Base-by-base conservation (phyloP, 2,797 vertebrate species). In the Neosilurus hyrtlii region DNA sequence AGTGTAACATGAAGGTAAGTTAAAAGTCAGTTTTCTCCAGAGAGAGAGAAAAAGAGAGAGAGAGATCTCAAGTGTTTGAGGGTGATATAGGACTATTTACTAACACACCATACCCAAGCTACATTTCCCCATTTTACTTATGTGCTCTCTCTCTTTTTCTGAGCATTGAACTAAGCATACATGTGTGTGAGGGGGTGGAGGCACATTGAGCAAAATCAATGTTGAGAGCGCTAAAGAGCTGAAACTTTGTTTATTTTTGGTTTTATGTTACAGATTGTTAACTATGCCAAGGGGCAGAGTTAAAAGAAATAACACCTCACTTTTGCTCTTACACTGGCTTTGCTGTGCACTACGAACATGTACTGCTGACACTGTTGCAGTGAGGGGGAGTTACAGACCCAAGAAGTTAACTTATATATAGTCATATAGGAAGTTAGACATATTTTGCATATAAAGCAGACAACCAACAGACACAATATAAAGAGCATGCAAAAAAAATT, bases 251-350 rank as follows among this genome's bases (percentile, higher is more conserved):
- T 62, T 61, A 30, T 0, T 61, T 49, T 2, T 24, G 24, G 37
- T 10, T 16, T 77, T 49, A 49, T 62, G 9, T 26, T 77, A 62
- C 75, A 77, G 57, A 4, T 12, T 77, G 74, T 30, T 77, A 49
- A 62, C 57, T 63, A 22, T 61, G 59, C 37, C 12, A 77, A 76
- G 22, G 57, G 22, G 12, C 57, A 76, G 1, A 57, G 1, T 3
- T 3, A 54, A 52, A 9, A 16, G 9, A 26, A 20, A 22, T 26
- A 6, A 9, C 0, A 20, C 9, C 51, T 20, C 11, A 30, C 26
- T 1, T 59, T 11, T 75, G 18, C 56, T 75, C 54, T 57, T 73
- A 30, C 4, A 5, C 4, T 30, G 8, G 26, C n/a, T 11, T 4
- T 57, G 54, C 16, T 74, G n/a, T 54, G 9, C 14, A 1, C 51